Percentiles rank a stretch among this genome's conserved stretches.
Evolutionary conservation across 2,888 invertebrate species (phyloP).

Genomic region (Dolomedes plantarius): DNA sequence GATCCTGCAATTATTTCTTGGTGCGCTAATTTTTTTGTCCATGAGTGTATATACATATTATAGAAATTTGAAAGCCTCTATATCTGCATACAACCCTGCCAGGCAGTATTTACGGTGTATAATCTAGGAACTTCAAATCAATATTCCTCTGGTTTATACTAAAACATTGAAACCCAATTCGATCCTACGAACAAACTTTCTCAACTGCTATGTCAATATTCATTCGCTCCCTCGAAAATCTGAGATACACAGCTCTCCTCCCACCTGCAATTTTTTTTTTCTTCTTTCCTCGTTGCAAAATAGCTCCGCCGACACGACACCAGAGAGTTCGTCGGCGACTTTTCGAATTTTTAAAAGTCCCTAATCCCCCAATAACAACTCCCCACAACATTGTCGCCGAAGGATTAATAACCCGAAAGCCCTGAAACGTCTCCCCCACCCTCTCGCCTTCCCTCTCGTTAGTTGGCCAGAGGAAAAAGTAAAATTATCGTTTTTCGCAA

Average conservation of each 20-base stretch:
- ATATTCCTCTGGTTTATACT: too few relatives aligned
- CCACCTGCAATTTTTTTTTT: neutral
- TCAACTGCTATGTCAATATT: neutral
- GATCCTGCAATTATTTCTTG: too few relatives aligned
- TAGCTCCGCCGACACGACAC: conserved; percentile 21
- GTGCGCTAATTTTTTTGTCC: too few relatives aligned
- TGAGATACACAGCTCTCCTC: too few relatives aligned
- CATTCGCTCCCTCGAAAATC: neutral
- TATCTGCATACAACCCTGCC: too few relatives aligned
- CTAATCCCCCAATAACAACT: conserved; percentile 68
- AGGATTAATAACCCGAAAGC: conserved; percentile 65
- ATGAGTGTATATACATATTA: too few relatives aligned
- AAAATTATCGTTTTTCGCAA: neutral
- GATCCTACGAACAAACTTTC: too few relatives aligned
- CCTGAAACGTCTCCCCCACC: neutral
- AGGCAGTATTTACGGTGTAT: too few relatives aligned
- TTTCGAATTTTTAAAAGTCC: conserved; percentile 59
- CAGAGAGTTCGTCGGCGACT: conserved; percentile 17
- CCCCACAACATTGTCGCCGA: conserved; percentile 64
- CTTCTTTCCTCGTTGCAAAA: neutral
- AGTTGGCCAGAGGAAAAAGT: conserved; percentile 34
- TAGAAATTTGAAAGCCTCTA: too few relatives aligned
- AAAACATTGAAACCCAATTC: too few relatives aligned
- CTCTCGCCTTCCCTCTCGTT: conserved; percentile 15
- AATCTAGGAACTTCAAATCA: too few relatives aligned